Percentiles rank a stretch among this genome's conserved stretches.
Evolutionary conservation across 2,888 invertebrate species (phyloP).

Genomic region (Drosophila nr. perissopoda): DNA sequence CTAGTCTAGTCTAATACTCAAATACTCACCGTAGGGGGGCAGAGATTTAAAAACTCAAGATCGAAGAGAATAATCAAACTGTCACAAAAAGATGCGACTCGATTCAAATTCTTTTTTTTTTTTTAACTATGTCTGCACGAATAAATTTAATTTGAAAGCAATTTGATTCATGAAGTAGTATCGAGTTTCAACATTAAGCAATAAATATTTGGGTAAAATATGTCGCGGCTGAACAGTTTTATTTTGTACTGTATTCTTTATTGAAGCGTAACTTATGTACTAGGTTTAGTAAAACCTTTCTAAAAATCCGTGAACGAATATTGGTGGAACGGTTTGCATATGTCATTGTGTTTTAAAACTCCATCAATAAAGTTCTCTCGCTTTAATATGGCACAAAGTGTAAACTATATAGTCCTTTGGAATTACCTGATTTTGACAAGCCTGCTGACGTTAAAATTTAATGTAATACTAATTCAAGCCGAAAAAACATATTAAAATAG

Average conservation of each 20-base stretch:
- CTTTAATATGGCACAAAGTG: not conserved
- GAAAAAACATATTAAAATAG: not conserved
- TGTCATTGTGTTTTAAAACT: not conserved
- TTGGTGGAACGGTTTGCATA: not conserved
- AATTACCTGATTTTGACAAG: not conserved
- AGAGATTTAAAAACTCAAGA: not conserved
- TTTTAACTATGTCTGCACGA: not conserved
- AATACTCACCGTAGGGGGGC: too few species aligned
- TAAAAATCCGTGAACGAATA: not conserved
- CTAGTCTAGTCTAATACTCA: too few species aligned
- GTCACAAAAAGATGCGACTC: not conserved
- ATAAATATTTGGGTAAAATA: not conserved
- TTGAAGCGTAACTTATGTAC: constrained; percentile 2
- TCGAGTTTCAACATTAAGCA: not conserved
- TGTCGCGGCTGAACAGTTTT: not conserved
- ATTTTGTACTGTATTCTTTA: not conserved
- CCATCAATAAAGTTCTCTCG: not conserved
- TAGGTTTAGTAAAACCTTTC: not conserved
- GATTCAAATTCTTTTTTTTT: rapidly evolving
- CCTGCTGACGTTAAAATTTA: not conserved
- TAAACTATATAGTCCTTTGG: not conserved
- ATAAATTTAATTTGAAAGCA: not conserved
- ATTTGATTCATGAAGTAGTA: not conserved
- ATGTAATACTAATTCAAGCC: not conserved
- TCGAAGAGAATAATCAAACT: not conserved